Base-by-base conservation (phyloP, 2,888 invertebrate genomes). In the Ypsolopha sequella region DNA sequence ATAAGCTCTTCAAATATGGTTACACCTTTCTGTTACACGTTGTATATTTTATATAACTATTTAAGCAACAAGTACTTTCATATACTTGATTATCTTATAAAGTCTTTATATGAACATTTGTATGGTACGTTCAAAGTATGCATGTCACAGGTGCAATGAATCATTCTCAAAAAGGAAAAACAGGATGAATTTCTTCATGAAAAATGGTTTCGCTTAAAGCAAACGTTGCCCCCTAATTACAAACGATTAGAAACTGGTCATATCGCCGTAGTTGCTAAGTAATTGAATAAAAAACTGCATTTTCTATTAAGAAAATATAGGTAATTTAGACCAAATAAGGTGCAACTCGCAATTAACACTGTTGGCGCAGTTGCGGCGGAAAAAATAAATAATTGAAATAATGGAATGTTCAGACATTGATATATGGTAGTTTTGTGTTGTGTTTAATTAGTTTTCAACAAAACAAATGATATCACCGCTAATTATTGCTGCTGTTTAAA, bases 261-360 rank as follows among this genome's bases (percentile, higher is more conserved):
- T 24, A 43, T n/a, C 36, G 13, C 47, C 35, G 3, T 35, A 10
- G 11, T 13, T 8, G 36, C 8, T 36, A 14, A 36, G 51, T 51
- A 51, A 51, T 51, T 51, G 14, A 51, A 51, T 51, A 51, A 51
- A 50, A 48, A 51, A 41, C 35, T 48, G 50, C 35, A 43, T 50
- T 50, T 50, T 51, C 45, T 34, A 51, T 51, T 51, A 51, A 24
- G 36, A 36, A 36, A 36, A 36, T 24, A 34, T 51, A 41, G 34
- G 43, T 43, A 13, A 13, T 51, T 45, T 24, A 33, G 10, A n/a
- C 50, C 45, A 4, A 51, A 51, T 45, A 51, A 33, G 51, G 50
- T 35, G 34, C 35, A 36, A 6, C n/a, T 10, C 14, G 51, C 38
- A 38, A 51, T 44, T 51, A 44, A 51, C 51, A 38, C 45, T 36